Evolutionary conservation across 2,888 invertebrate species (phyloP).

Genomic region (Drosophila atripex): DNA sequence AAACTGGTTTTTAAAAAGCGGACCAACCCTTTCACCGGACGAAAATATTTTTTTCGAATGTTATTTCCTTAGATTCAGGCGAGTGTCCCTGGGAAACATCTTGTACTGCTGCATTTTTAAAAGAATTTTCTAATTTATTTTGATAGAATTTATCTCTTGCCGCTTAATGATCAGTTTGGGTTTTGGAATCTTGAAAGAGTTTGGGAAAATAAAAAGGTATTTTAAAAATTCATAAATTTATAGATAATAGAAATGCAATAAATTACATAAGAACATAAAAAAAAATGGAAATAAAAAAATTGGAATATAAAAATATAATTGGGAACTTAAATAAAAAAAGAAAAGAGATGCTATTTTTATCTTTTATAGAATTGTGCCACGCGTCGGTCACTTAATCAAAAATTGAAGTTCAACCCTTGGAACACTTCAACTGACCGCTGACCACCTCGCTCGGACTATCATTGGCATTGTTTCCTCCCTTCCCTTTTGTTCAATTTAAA

Average conservation of each 20-base stretch:
- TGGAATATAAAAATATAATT: neutral
- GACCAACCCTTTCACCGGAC: conserved; percentile 46
- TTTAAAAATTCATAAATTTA: conserved; percentile 27
- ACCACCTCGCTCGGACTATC: conserved; percentile 18
- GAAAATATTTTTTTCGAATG: conserved; percentile 59
- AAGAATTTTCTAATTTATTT: conserved; percentile 44
- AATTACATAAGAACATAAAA: too few relatives aligned
- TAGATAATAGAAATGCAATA: conserved; percentile 11
- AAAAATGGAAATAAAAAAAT: too few relatives aligned
- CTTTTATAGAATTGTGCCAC: conserved; percentile 14
- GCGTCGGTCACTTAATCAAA: conserved; percentile 23
- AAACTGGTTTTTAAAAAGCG: conserved; percentile 64
- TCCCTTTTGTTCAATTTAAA: conserved; percentile 1
- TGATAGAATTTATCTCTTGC: conserved; percentile 58
- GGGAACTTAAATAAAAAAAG: neutral
- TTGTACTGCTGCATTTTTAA: conserved; percentile 26
- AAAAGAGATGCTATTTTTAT: neutral
- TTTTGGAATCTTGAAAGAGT: conserved; percentile 29
- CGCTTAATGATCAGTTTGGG: conserved; percentile 48
- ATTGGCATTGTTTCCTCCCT: conserved; percentile 36
- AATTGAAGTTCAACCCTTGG: conserved; percentile 37
- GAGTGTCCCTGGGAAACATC: conserved; percentile 50
- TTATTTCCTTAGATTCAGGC: conserved; percentile 34
- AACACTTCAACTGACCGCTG: conserved; percentile 45
- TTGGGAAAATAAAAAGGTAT: conserved; percentile 40